Conservation (phyloP, 2,797 vertebrate species). For the Oreortyx pictus region DNA sequence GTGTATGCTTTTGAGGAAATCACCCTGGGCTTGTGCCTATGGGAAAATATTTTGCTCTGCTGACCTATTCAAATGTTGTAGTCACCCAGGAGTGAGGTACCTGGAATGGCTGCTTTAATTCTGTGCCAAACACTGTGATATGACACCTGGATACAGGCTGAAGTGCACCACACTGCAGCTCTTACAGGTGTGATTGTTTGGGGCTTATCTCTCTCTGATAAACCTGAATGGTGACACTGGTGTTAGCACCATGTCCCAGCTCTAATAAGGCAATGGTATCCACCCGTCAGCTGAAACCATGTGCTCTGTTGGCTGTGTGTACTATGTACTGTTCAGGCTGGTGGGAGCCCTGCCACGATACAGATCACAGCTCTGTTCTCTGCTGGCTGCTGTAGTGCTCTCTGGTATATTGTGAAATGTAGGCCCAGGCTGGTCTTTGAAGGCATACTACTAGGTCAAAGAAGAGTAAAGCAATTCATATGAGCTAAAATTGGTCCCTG, state of each 20-base stretch:
- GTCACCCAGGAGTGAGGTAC: neutral
- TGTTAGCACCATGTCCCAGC: fast-evolving
- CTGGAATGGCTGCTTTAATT: neutral
- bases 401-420: neutral
- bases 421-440: neutral
- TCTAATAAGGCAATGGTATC: neutral
- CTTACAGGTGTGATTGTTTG: neutral
- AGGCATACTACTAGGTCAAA: neutral
- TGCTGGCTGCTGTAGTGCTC: neutral
- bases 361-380: neutral
- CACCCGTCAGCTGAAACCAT: neutral
- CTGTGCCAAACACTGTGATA: neutral
- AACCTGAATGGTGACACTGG: neutral
- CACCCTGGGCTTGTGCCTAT: neutral
- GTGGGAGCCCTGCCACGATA: neutral
- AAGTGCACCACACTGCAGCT: neutral
- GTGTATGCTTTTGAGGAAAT: neutral
- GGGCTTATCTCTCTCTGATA: neutral
- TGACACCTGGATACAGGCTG: neutral
- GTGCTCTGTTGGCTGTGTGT: neutral
- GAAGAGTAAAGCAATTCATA: neutral
- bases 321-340: neutral
- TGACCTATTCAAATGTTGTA: neutral
- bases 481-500: neutral
- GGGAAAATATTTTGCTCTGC: neutral